A percentile compares a stretch with the other conserved stretches of the same genome.
phyloP scores from a whole-genome alignment of 1,140 invertebrate species.

The Drosophila lini region DNA sequence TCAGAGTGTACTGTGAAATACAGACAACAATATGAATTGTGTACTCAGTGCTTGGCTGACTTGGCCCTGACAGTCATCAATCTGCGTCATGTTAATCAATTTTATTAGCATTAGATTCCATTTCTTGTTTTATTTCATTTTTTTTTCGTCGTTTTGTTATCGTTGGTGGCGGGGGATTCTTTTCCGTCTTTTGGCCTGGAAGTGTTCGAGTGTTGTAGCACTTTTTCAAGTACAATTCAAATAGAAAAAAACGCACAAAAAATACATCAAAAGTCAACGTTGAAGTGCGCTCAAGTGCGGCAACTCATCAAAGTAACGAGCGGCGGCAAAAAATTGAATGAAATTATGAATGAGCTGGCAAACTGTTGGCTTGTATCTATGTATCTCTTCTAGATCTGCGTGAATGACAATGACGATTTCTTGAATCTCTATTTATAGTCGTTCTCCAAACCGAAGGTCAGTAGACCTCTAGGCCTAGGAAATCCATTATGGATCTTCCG shows the following conservation, averaged over 20 bases:
- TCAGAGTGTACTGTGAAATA: background rate
- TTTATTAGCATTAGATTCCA: conserved; percentile 69
- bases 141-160: conserved; percentile 10
- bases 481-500: conserved; percentile 60
- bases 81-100: conserved; percentile 72
- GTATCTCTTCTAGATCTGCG: conserved; percentile 60
- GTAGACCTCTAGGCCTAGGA: conserved; percentile 45
- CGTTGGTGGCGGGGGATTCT: conserved; percentile 27
- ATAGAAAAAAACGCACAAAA: conserved; percentile 45
- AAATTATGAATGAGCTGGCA: conserved; percentile 74
- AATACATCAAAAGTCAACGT: conserved; percentile 68
- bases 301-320: conserved; percentile 74
- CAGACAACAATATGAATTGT: conserved; percentile 25
- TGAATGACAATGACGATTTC: conserved; percentile 74
- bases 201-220: conserved; percentile 64
- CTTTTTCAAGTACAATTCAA: conserved; percentile 72
- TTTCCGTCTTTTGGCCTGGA: conserved; percentile 59
- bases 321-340: conserved; percentile 25
- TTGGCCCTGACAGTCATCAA: conserved; percentile 74
- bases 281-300: conserved; percentile 73
- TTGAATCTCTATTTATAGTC: conserved; percentile 50
- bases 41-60: conserved; percentile 38
- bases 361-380: conserved; percentile 30
- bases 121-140: conserved; percentile 21
- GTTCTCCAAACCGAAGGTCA: conserved; percentile 57